Evolutionary conservation across 1,140 invertebrate species (phyloP).

Genomic region (Zaprionus kolodkinae): DNA sequence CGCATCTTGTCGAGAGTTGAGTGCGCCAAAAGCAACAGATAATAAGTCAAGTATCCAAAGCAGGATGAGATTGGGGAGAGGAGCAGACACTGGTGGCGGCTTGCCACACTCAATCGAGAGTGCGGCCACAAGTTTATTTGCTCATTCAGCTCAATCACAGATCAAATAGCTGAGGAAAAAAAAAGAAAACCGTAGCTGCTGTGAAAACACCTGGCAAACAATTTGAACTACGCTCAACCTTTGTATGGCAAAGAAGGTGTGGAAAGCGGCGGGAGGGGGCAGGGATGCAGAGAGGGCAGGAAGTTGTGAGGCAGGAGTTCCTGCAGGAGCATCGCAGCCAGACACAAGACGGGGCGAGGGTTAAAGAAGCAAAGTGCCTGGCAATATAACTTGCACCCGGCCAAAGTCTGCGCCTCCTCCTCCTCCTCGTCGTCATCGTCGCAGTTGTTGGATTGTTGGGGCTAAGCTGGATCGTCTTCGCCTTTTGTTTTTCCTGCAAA

Average conservation of each 20-base stretch:
- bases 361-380: conserved; percentile 41
- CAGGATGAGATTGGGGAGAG: conserved; percentile 17
- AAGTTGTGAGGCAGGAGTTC: conserved; percentile 1
- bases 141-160: conserved; percentile 80
- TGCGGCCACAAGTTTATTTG: conserved; percentile 74
- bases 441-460: conserved; percentile 50
- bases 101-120: conserved; percentile 37
- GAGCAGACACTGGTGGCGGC: neutral
- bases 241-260: conserved; percentile 60
- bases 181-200: conserved; percentile 58
- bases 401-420: conserved; percentile 25
- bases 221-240: conserved; percentile 77
- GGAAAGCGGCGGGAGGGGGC: neutral
- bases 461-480: conserved; percentile 55
- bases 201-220: conserved; percentile 77
- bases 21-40: conserved; percentile 32
- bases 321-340: conserved; percentile 43
- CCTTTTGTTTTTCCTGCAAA: conserved; percentile 71
- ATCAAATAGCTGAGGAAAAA: conserved; percentile 75
- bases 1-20: neutral
- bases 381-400: conserved; percentile 70
- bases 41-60: conserved; percentile 25
- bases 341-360: conserved; percentile 52
- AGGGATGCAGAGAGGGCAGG: neutral
- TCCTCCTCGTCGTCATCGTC: neutral